Percentiles rank a stretch among this genome's conserved stretches.
phyloP scores from a whole-genome alignment of 2,888 invertebrate genomes.

The Vesta saturnalis region DNA sequence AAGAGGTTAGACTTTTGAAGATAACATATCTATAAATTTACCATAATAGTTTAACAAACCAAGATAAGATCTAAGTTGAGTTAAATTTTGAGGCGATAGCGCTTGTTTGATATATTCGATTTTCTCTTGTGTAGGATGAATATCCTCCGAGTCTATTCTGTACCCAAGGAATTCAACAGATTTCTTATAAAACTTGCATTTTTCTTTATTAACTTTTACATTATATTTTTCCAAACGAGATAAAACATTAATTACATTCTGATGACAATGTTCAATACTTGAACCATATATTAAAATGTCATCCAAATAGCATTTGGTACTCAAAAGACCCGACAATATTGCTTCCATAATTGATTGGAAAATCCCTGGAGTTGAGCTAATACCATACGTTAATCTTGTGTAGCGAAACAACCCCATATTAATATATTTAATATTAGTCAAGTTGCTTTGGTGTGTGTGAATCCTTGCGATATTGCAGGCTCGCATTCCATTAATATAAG shows the following conservation, averaged over 20 bases:
- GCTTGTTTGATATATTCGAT: not conserved
- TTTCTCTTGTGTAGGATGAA: not conserved
- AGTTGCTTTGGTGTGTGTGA: too few species aligned
- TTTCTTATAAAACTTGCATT: not conserved
- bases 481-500: too few species aligned
- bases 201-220: not conserved
- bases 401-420: too few species aligned
- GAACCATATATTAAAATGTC: not conserved
- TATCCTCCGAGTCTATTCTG: not conserved
- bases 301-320: not conserved
- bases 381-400: too few species aligned
- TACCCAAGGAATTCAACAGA: not conserved
- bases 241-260: not conserved
- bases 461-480: too few species aligned
- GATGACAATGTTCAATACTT: not conserved
- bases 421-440: too few species aligned
- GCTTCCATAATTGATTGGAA: too few species aligned
- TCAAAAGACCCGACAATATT: too few species aligned
- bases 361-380: too few species aligned
- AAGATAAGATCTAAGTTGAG: not conserved
- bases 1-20: not conserved
- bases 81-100: not conserved
- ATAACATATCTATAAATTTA: not conserved
- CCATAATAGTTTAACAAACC: not conserved
- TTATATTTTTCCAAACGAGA: not conserved